These are phyloP conservation scores for Scrobipalpa atriplicella DNA, from an alignment of 2,888 invertebrate species.

Conservation along the genomic window DNA sequence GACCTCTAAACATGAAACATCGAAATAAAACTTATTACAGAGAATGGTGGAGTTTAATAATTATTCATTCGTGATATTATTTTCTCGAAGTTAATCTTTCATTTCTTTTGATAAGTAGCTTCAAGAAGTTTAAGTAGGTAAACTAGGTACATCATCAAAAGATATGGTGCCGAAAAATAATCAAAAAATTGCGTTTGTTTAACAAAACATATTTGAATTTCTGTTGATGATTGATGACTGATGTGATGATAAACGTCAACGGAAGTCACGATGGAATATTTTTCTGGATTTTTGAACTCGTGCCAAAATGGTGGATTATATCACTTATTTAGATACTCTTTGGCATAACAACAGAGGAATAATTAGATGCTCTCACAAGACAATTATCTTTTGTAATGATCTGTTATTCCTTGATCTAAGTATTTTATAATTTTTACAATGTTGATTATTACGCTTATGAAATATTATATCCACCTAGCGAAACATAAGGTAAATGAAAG, in stretches of 20 bases:
- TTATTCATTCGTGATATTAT: too few relatives aligned
- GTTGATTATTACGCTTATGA: too few relatives aligned
- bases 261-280: conserved; percentile 35
- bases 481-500: too few relatives aligned
- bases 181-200: background rate
- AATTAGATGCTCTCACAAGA: background rate
- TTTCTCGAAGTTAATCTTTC: too few relatives aligned
- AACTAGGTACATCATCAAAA: background rate
- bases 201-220: background rate
- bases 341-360: conserved; percentile 29
- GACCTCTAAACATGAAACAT: too few relatives aligned
- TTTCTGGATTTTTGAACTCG: conserved; percentile 35
- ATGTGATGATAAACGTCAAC: background rate
- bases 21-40: too few relatives aligned
- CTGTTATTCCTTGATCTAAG: too few relatives aligned
- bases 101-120: too few relatives aligned
- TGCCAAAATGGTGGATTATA: conserved; percentile 33
- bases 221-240: background rate
- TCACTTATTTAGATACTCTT: conserved; percentile 19
- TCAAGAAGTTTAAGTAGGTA: background rate
- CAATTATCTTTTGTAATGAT: background rate
- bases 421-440: too few relatives aligned
- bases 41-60: too few relatives aligned
- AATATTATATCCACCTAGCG: too few relatives aligned
- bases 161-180: background rate